Evolutionary conservation across 2,888 invertebrate genomes (phyloP), one percentile per base, ranked within the genome.

Genomic region (Cosmia trapezina): DNA sequence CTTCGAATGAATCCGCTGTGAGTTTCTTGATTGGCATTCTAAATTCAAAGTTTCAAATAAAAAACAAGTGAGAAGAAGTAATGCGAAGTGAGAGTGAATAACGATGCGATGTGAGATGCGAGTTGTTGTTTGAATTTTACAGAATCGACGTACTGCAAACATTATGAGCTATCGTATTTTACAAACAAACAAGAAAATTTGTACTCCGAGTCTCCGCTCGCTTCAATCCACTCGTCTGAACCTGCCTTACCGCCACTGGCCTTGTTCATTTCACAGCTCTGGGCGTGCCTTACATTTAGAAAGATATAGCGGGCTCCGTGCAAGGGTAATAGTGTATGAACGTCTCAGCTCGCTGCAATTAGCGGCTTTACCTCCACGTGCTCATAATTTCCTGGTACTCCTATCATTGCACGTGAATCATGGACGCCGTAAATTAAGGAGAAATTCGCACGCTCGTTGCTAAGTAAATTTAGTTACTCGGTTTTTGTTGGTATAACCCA

Each of bases 321-420:
- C 75, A 81, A 59, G 57, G 65, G 78, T 79, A 80, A 83, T 80
- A 83, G 72, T 80, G 72, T 83, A 78, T 78, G 76, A 84, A 84
- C 71, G 63, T 84, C 79, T 86, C 84, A 81, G 79, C 73, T 75
- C 71, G 56, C 68, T 84, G 85, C 79, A 84, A 78, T 85, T 85
- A 86, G 82, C 73, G 78, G 82, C 64, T 65, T 69, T 57, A 66
- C 74, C 69, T 56, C 72, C 73, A 28, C 70, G 63, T 51, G 64
- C 65, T 71, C 67, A 78, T 86, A 76, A 85, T 73, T 76, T 70
- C 73, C 70, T 80, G 49, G 78, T 82, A 77, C 65, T 77, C 41
- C 37, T 80, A 84, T 82, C 74, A 75, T 84, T 78, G 75, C 74
- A 53, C 65, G 74, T 71, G 80, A 78, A 84, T 73, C 65, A 73